Percentiles rank a stretch among this genome's conserved stretches.
These are phyloP conservation scores for Gastrophryne carolinensis DNA, from an alignment of 2,797 vertebrate species.

Conservation along the genomic window DNA sequence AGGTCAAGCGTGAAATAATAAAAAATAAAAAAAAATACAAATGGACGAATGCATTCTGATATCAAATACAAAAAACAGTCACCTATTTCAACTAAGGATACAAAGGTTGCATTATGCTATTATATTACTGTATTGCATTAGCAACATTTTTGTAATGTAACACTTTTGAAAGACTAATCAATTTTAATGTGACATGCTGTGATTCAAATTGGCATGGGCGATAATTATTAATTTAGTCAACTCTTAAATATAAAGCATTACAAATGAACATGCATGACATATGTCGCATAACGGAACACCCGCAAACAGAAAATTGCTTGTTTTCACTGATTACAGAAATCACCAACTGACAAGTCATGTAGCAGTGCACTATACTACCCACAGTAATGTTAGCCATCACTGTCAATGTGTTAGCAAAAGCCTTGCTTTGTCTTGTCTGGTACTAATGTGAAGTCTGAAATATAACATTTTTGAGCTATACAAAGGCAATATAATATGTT, in stretches of 20 bases:
- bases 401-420: background rate
- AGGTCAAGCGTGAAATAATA: too few species aligned
- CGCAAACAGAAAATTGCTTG: background rate
- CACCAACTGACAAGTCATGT: background rate
- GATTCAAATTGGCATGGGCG: background rate
- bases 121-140: too few species aligned
- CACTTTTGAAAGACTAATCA: background rate
- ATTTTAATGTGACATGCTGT: background rate
- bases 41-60: too few species aligned
- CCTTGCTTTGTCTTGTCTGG: background rate
- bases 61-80: too few species aligned
- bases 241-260: background rate
- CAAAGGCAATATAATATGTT: background rate
- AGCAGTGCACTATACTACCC: background rate
- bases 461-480: background rate
- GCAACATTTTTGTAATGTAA: background rate
- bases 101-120: too few species aligned
- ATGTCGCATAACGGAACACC: background rate
- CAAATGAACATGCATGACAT: background rate
- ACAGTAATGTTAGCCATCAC: background rate
- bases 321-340: conserved; percentile 1
- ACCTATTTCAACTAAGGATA: too few species aligned
- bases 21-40: too few species aligned
- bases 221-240: background rate
- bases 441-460: background rate